Base-by-base conservation (phyloP, 2,888 invertebrate genomes). In the Ditylenchus weischeri region DNA sequence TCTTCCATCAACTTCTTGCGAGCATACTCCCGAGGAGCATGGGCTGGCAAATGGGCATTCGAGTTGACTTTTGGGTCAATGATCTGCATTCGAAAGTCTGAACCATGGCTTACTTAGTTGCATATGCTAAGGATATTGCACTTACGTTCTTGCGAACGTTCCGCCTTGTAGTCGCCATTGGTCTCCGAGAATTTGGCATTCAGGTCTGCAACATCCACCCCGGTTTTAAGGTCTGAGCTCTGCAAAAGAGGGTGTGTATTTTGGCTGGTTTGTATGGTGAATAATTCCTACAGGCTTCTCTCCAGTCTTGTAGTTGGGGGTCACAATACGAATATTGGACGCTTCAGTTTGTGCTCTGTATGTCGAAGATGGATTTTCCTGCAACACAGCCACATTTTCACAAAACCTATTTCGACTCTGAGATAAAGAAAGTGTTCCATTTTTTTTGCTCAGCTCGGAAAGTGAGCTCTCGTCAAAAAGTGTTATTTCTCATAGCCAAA, bases 41-140 rank as follows among this genome's bases (percentile, higher is more conserved):
- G 72, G 7, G 72, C 69, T 38, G 69, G 75, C 6, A 75, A 19
- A 50, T 74, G 47, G 38, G 48, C 38, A 62, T 62, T 62, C 57
- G 50, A 21, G 61, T 54, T 35, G 35, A 18, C 83, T 70, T 79
- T 80, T n/a, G 83, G 83, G 66, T 83, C 83, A 69, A 83, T 83
- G 48, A 83, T 73, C 13, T 79, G 80, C 75, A 80, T 78, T 38
- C 79, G 78, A 70, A 80, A 83, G 61, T 76, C 43, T 43, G 43
- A 43, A 43, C 2, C 43, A 43, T 43, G 43, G 43, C 43, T 15
- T 43, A 43, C 43, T 43, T 43, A 43, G 43, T 43, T 43, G 43
- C 3, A 10, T 43, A 43, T 43, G 43, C 8, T 43, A 6, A 15
- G 8, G 43, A 15, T 8, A 43, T 6, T 43, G 2, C 43, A 43